These are phyloP conservation scores for Microctenopoma stevenorrisi DNA, from an alignment of 2,797 vertebrate species.

Conservation along the genomic window DNA sequence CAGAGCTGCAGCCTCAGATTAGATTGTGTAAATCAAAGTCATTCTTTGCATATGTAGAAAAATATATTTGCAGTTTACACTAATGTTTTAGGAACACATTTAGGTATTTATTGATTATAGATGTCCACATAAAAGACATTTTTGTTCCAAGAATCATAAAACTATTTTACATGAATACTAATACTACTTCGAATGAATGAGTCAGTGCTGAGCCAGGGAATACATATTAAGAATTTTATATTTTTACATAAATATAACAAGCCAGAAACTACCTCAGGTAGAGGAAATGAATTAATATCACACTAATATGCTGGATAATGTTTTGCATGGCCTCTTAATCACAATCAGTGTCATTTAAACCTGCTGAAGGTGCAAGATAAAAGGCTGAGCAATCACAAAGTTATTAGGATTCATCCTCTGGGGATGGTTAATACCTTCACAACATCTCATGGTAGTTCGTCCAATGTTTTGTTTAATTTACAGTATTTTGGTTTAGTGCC, in stretches of 20 bases:
- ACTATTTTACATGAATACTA: slow-evolving; percentile 19
- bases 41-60: slow-evolving; percentile 19
- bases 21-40: slow-evolving; percentile 1
- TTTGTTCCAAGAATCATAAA: slow-evolving; percentile 16
- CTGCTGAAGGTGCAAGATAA: no score
- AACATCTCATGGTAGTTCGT: no score
- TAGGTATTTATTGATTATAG: slow-evolving; percentile 2
- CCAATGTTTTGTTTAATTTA: no score
- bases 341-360: no score
- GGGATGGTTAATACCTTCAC: no score
- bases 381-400: no score
- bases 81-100: background rate
- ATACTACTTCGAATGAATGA: slow-evolving; percentile 1
- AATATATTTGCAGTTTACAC: slow-evolving; percentile 35
- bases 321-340: slow-evolving; percentile 11
- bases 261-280: slow-evolving; percentile 20
- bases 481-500: no score
- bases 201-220: slow-evolving; percentile 13
- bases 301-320: background rate
- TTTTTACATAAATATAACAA: slow-evolving; percentile 8
- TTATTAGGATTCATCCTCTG: no score
- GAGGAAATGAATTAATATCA: slow-evolving; percentile 24
- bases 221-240: slow-evolving; percentile 31
- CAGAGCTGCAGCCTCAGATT: background rate
- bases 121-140: slow-evolving; percentile 9